Evolutionary conservation across 2,888 invertebrate species (phyloP).

Genomic region (Ectemnius continuus): DNA sequence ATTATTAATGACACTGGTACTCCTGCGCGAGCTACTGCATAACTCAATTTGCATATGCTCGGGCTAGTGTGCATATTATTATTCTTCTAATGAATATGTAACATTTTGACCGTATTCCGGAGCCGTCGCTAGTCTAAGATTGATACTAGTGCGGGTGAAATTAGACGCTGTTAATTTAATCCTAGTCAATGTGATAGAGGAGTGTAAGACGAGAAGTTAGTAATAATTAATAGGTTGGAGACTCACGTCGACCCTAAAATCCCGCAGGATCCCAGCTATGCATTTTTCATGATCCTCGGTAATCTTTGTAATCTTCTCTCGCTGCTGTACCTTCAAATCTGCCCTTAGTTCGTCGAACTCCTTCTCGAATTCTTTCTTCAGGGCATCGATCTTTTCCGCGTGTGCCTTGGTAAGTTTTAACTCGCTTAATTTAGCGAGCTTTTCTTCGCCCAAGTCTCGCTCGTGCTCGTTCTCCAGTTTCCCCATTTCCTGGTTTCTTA

Average conservation of each 20-base stretch:
- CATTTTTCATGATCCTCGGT: slow-evolving; percentile 76
- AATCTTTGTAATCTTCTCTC: slow-evolving; percentile 73
- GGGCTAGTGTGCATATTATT: not conserved
- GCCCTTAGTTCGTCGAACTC: slow-evolving; percentile 73
- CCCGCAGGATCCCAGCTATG: slow-evolving; percentile 75
- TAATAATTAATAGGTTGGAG: too few relatives aligned
- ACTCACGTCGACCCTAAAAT: slow-evolving; percentile 83
- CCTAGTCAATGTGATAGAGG: slow-evolving; percentile 12
- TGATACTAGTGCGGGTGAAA: too few relatives aligned
- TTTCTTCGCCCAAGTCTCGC: slow-evolving; percentile 74
- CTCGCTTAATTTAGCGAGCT: slow-evolving; percentile 66
- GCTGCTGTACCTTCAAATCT: slow-evolving; percentile 69
- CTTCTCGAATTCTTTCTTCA: slow-evolving; percentile 79
- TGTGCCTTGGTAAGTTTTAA: slow-evolving; percentile 77
- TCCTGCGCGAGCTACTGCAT: too few relatives aligned
- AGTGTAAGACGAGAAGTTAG: slow-evolving; percentile 36
- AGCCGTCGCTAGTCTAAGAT: too few relatives aligned
- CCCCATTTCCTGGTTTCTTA: slow-evolving; percentile 79
- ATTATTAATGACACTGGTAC: too few relatives aligned
- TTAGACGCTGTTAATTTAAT: not conserved
- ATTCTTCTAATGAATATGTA: too few relatives aligned
- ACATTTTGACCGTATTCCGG: too few relatives aligned
- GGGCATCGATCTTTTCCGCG: slow-evolving; percentile 80
- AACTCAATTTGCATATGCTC: not conserved
- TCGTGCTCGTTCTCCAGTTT: slow-evolving; percentile 80